These are phyloP conservation scores for Theonella swinhoei DNA, from an alignment of 37 sponge, comb jelly and placozoan species.

Conservation along the genomic window DNA sequence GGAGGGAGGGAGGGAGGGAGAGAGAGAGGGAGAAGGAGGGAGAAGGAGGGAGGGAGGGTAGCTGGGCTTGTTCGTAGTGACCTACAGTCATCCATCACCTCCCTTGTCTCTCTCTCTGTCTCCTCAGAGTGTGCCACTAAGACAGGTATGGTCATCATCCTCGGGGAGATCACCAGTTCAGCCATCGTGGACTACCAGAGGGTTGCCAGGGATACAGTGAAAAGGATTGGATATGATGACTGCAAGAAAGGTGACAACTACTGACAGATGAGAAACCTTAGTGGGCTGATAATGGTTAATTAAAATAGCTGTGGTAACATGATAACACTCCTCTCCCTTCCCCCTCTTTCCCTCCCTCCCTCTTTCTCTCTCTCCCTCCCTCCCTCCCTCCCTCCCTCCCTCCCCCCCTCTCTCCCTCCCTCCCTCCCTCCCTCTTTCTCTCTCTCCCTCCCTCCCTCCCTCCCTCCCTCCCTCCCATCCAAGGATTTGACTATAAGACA, in stretches of 20 bases:
- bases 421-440: slow-evolving; percentile 11
- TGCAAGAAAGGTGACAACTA: slow-evolving; percentile 54
- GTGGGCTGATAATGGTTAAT: not conserved
- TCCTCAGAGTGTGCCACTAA: slow-evolving; percentile 89
- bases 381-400: slow-evolving; percentile 14
- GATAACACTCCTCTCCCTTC: no score
- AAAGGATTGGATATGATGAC: slow-evolving; percentile 88
- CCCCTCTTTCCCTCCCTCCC: no score
- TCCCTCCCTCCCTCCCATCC: slow-evolving; percentile 16
- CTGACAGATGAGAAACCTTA: not conserved
- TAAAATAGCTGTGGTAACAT: not conserved
- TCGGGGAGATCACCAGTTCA: slow-evolving; percentile 94
- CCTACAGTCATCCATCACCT: no score
- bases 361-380: slow-evolving; percentile 7
- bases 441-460: slow-evolving; percentile 17
- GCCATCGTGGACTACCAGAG: slow-evolving; percentile 84
- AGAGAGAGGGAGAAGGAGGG: not conserved
- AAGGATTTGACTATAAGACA: slow-evolving; percentile 96
- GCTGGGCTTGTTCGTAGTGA: not conserved
- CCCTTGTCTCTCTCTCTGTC: not conserved
- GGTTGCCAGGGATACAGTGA: slow-evolving; percentile 77
- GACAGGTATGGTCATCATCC: slow-evolving; percentile 88
- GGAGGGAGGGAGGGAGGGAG: not conserved
- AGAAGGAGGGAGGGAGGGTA: not conserved
- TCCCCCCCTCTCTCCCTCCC: slow-evolving; percentile 34